These are phyloP conservation scores for Perizoma affinitatum DNA, from an alignment of 2,888 invertebrate genomes.

Conservation along the genomic window DNA sequence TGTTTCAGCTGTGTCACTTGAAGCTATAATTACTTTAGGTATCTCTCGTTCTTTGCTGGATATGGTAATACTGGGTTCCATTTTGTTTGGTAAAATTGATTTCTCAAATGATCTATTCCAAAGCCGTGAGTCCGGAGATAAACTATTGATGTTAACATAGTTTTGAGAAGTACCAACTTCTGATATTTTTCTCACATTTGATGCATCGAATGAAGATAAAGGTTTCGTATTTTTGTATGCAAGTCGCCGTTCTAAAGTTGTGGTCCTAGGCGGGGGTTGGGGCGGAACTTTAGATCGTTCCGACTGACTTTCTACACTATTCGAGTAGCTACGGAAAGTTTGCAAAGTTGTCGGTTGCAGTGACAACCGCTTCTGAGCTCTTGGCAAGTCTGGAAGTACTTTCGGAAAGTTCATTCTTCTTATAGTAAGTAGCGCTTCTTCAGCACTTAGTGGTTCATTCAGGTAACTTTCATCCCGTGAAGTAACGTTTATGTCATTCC, in stretches of 20 bases:
- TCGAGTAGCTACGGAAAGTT: constrained; percentile 64
- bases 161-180: constrained; percentile 52
- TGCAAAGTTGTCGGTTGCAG: constrained; percentile 83
- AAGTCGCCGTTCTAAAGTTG: constrained; percentile 86
- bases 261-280: constrained; percentile 90
- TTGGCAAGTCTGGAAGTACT: constrained; percentile 91
- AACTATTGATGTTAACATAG: constrained; percentile 69
- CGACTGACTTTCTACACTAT: constrained; percentile 57
- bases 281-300: constrained; percentile 84
- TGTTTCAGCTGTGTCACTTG: constrained; percentile 80
- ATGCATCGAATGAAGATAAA: constrained; percentile 66
- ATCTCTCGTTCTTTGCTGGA: constrained; percentile 57
- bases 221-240: constrained; percentile 72
- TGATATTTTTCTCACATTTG: constrained; percentile 52
- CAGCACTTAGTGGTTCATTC: constrained; percentile 81
- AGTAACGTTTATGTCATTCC: constrained; percentile 90
- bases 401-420: constrained; percentile 92
- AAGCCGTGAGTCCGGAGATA: constrained; percentile 50
- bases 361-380: constrained; percentile 85
- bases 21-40: constrained; percentile 81
- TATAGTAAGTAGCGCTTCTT: constrained; percentile 89
- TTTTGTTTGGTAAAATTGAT: constrained; percentile 39
- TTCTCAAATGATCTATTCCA: constrained; percentile 58
- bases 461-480: constrained; percentile 84
- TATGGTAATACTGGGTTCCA: constrained; percentile 41